Percentiles rank a stretch among this genome's conserved stretches.
These are phyloP conservation scores for Dunckerocampus dactyliophorus DNA, from an alignment of 2,113 vertebrate species.

Conservation along the genomic window DNA sequence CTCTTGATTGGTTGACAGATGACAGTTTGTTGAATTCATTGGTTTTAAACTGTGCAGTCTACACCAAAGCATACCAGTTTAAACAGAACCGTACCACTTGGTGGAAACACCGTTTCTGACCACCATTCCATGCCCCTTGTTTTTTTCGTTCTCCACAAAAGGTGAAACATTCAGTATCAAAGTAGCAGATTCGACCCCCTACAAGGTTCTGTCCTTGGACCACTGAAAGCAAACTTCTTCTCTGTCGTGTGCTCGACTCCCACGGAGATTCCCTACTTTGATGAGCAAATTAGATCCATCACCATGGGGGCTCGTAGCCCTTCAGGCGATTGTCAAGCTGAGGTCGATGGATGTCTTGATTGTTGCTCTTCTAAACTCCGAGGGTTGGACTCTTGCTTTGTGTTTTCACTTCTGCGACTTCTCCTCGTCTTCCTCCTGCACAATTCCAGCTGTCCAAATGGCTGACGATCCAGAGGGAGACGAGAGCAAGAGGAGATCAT, in stretches of 20 bases:
- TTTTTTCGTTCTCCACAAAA: too few species aligned
- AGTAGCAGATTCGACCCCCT: too few species aligned
- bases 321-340: slow-evolving; percentile 20
- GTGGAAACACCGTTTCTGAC: too few species aligned
- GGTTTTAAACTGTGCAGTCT: too few species aligned
- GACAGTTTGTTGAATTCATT: too few species aligned
- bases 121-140: too few species aligned
- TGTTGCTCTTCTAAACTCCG: slow-evolving; percentile 36
- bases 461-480: slow-evolving; percentile 44
- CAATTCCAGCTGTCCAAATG: slow-evolving; percentile 67
- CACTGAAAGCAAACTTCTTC: too few species aligned
- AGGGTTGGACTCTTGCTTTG: slow-evolving; percentile 18
- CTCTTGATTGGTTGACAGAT: too few species aligned
- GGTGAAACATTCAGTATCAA: too few species aligned
- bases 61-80: too few species aligned
- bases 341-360: slow-evolving; percentile 31
- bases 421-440: slow-evolving; percentile 10
- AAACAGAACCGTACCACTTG: too few species aligned
- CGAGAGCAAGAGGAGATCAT: slow-evolving; percentile 36
- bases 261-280: slow-evolving; percentile 14
- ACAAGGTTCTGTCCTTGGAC: too few species aligned
- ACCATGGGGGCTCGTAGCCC: slow-evolving; percentile 23
- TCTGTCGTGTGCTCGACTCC: slow-evolving; percentile 8
- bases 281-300: slow-evolving; percentile 31
- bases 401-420: slow-evolving; percentile 4